Conservation (phyloP, 1,140 invertebrate species). For the Lordiphosa mommai region DNA sequence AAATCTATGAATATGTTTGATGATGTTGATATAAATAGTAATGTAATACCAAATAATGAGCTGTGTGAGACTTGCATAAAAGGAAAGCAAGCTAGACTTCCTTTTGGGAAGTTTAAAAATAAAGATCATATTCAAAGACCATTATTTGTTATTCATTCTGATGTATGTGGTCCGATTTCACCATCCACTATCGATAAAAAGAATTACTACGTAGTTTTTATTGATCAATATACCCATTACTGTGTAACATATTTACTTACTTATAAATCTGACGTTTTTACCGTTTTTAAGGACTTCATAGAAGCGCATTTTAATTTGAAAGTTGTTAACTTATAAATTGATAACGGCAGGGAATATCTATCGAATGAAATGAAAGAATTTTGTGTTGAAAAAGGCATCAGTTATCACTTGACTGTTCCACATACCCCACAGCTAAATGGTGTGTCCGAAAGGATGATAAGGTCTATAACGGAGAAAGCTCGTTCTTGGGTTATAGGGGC, state of each 20-base stretch:
- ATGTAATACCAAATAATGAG: constrained; percentile 31
- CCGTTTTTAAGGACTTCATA: constrained; percentile 71
- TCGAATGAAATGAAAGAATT: constrained; percentile 3
- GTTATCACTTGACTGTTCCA: constrained; percentile 13
- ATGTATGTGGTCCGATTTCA: constrained; percentile 80
- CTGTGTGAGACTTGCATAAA: constrained; percentile 80
- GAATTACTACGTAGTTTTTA: constrained; percentile 19
- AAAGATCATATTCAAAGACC: constrained; percentile 65
- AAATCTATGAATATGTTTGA: constrained; percentile 8
- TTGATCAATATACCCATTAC: constrained; percentile 28
- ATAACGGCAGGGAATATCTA: constrained; percentile 19
- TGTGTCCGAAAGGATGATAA: constrained; percentile 11
- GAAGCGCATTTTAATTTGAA: constrained; percentile 65
- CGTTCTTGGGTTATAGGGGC: constrained; percentile 5
- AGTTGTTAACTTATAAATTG: constrained; percentile 63
- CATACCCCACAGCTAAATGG: constrained; percentile 3
- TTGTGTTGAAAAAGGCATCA: constrained; percentile 10
- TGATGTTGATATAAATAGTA: constrained; percentile 4
- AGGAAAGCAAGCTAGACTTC: constrained; percentile 79
- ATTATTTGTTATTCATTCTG: constrained; percentile 78
- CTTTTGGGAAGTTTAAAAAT: constrained; percentile 69
- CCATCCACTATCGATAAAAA: constrained; percentile 1
- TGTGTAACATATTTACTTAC: constrained; percentile 48
- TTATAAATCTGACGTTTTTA: constrained; percentile 67
- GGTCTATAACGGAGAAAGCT: constrained; percentile 14